Evolutionary conservation across 2,113 vertebrate genomes (phyloP).

Genomic region (Tetrao urogallus): DNA sequence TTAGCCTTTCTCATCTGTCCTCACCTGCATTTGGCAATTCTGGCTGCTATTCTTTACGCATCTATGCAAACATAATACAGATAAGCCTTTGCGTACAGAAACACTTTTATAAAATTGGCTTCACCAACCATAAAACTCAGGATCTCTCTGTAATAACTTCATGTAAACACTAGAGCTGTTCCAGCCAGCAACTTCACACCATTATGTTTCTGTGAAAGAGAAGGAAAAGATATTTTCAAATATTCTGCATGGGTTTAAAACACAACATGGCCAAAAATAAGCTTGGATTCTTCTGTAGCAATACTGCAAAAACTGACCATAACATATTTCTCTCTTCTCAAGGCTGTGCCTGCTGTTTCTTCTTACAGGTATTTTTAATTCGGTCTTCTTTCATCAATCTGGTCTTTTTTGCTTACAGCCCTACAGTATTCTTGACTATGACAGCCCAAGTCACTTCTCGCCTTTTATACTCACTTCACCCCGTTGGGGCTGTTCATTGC

Average conservation of each 20-base stretch:
- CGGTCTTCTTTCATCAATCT: neutral
- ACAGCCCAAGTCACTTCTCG: neutral
- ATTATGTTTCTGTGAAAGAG: neutral
- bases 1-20: neutral
- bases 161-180: neutral
- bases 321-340: neutral
- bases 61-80: rapidly evolving
- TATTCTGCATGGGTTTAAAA: neutral
- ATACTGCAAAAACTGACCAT: neutral
- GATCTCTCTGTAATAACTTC: neutral
- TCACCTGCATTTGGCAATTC: neutral
- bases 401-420: neutral
- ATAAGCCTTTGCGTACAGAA: neutral
- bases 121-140: neutral
- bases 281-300: neutral
- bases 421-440: neutral
- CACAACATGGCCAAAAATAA: neutral
- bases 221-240: neutral
- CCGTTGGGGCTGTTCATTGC: neutral
- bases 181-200: neutral
- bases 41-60: neutral
- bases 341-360: neutral
- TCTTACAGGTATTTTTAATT: neutral
- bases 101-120: neutral
- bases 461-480: neutral